Conservation (phyloP, 2,888 invertebrate genomes). For the Toxonevra muliebris region DNA sequence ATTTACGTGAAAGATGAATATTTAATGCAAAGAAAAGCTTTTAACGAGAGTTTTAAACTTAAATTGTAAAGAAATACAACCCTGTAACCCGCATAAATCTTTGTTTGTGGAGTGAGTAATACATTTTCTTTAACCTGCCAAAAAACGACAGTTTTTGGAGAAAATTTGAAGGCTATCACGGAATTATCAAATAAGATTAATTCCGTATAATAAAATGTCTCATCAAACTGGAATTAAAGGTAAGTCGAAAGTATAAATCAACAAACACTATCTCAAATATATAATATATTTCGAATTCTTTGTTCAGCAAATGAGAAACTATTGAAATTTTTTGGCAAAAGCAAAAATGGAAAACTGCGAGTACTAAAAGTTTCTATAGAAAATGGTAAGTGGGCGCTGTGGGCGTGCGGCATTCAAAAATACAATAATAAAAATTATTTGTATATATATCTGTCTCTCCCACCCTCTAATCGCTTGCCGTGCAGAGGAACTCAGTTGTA, state of each 20-base stretch:
- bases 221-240: conserved; percentile 92
- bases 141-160: conserved; percentile 6
- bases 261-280: not conserved
- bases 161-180: conserved; percentile 16
- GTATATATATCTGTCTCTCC: not conserved
- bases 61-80: not conserved
- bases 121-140: conserved; percentile 11
- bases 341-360: conserved; percentile 78
- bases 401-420: not conserved
- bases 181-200: conserved; percentile 14
- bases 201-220: conserved; percentile 71
- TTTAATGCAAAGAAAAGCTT: too few relatives aligned
- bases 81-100: conserved; percentile 12
- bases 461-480: not conserved
- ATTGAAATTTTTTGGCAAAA: conserved; percentile 82
- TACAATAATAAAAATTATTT: not conserved
- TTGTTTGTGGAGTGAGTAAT: conserved; percentile 25
- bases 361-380: conserved; percentile 85
- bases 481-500: conserved; percentile 78
- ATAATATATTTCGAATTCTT: conserved; percentile 13
- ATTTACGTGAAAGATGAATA: too few relatives aligned
- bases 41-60: too few relatives aligned
- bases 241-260: conserved; percentile 57
- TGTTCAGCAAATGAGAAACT: conserved; percentile 83
- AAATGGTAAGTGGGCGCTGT: conserved; percentile 71